Evolutionary conservation across 2,797 vertebrate species (phyloP).

Genomic region (Takifugu ocellatus): DNA sequence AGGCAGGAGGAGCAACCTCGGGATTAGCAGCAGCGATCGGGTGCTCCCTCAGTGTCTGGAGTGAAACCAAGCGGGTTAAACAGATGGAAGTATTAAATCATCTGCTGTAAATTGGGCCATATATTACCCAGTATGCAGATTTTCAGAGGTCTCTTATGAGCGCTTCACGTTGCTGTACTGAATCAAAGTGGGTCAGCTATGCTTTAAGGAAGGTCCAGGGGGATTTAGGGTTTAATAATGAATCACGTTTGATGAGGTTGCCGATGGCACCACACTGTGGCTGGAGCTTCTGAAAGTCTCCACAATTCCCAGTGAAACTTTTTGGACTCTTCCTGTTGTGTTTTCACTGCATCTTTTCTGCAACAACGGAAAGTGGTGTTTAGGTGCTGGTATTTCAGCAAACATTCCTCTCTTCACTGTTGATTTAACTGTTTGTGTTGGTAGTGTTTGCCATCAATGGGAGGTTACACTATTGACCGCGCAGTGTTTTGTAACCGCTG

Average conservation of each 20-base stretch:
- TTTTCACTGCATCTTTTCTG: too few relatives aligned
- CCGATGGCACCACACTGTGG: conserved; percentile 21
- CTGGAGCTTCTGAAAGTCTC: conserved; percentile 3
- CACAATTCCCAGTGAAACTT: conserved; percentile 2
- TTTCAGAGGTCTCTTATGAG: conserved; percentile 23
- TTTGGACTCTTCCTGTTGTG: too few relatives aligned
- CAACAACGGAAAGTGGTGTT: too few relatives aligned
- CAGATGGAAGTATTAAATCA: conserved; percentile 48
- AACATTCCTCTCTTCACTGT: background rate
- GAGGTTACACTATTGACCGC: conserved; percentile 11
- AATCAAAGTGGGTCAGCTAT: conserved; percentile 46
- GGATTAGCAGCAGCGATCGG: too few relatives aligned
- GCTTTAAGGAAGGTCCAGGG: conserved; percentile 28
- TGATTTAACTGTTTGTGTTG: background rate
- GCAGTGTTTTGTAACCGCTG: conserved; percentile 19
- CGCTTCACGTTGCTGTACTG: conserved; percentile 20
- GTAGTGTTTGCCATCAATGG: conserved; percentile 13
- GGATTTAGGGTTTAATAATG: conserved; percentile 37
- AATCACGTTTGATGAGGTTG: conserved; percentile 21
- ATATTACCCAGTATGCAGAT: conserved; percentile 8
- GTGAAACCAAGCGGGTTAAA: conserved; percentile 30
- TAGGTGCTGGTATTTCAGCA: too few relatives aligned
- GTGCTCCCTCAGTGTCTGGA: background rate
- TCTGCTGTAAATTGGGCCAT: conserved; percentile 30
- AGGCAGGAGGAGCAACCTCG: too few relatives aligned